phyloP scores from a whole-genome alignment of 2,888 invertebrate genomes.

The Oscheius sp. region DNA sequence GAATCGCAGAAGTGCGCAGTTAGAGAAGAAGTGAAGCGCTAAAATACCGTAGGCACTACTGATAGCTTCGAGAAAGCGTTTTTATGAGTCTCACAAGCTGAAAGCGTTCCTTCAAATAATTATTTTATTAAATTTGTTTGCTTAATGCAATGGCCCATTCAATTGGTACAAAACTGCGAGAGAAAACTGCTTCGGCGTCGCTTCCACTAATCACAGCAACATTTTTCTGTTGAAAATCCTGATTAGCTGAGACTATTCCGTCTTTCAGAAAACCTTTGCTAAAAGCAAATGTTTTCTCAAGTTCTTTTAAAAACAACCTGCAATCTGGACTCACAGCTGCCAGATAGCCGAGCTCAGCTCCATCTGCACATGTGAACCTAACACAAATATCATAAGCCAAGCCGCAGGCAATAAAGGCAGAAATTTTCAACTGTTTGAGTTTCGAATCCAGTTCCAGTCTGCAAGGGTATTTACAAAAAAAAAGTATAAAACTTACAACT shows the following conservation, averaged over 20 bases:
- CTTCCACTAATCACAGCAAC: conserved; percentile 51
- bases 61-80: too few species aligned
- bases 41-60: too few species aligned
- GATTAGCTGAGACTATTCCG: conserved; percentile 54
- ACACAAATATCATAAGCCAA: conserved; percentile 95
- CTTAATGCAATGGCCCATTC: conserved; percentile 37
- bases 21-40: too few species aligned
- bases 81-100: too few species aligned
- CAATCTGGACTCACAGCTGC: conserved; percentile 59
- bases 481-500: conserved; percentile 71
- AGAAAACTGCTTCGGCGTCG: conserved; percentile 36
- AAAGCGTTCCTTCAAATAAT: too few species aligned
- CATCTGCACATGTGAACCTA: conserved; percentile 54
- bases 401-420: conserved; percentile 92
- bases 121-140: background rate
- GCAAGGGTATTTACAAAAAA: background rate
- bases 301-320: conserved; percentile 30
- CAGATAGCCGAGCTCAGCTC: conserved; percentile 53
- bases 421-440: conserved; percentile 82
- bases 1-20: too few species aligned
- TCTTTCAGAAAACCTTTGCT: conserved; percentile 59
- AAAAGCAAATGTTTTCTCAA: conserved; percentile 27
- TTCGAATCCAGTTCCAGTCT: conserved; percentile 85
- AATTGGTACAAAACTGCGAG: conserved; percentile 35
- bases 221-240: conserved; percentile 51